phyloP scores from a whole-genome alignment of 2,797 vertebrate species.

The Thripadectes ignobilis region DNA sequence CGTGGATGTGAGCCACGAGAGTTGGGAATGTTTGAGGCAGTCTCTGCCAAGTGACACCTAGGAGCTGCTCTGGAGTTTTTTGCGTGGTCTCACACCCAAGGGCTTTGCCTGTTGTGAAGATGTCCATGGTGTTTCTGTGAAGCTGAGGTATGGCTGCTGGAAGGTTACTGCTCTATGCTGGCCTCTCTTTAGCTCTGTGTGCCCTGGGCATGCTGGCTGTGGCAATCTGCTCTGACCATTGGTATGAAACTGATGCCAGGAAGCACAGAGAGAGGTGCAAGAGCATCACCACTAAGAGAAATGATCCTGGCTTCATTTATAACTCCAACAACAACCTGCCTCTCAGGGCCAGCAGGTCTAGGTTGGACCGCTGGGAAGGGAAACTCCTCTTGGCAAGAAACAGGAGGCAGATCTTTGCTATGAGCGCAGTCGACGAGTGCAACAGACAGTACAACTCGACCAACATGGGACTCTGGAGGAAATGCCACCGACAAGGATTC shows the following conservation, averaged over 20 bases:
- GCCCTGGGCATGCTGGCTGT: constrained; percentile 98
- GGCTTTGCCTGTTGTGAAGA: constrained; percentile 73
- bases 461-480: constrained; percentile 98
- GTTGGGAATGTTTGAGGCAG: constrained; percentile 34
- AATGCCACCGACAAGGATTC: constrained; percentile 91
- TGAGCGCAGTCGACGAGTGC: constrained; percentile 95
- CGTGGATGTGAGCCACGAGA: constrained; percentile 25
- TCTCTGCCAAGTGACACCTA: constrained; percentile 7
- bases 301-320: constrained; percentile 98
- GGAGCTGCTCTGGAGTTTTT: background rate
- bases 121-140: constrained; percentile 81
- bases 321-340: constrained; percentile 99
- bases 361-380: constrained; percentile 89
- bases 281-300: constrained; percentile 92
- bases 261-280: constrained; percentile 96
- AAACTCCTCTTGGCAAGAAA: constrained; percentile 90
- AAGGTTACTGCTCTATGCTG: constrained; percentile 96
- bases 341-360: constrained; percentile 89
- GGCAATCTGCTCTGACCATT: constrained; percentile 98
- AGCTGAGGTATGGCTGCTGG: constrained; percentile 96
- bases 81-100: constrained; percentile 1
- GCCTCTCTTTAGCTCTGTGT: constrained; percentile 94
- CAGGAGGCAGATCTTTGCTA: constrained; percentile 94
- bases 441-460: constrained; percentile 96
- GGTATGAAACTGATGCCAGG: constrained; percentile 98